These are phyloP conservation scores for Chromis chromis DNA, from an alignment of 2,797 vertebrate species.

Conservation along the genomic window DNA sequence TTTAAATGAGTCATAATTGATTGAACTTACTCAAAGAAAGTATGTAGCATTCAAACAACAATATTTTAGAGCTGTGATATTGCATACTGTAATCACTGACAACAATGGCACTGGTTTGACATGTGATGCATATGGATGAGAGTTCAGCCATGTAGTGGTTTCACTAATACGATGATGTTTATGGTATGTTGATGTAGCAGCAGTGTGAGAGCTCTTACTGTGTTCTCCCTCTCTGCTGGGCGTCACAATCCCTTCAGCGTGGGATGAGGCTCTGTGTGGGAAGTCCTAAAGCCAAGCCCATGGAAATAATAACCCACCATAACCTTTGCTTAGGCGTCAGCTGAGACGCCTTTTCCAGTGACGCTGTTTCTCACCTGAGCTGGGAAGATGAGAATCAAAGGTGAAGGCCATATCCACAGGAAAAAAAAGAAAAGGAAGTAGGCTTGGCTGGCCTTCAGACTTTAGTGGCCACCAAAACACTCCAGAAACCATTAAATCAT, in stretches of 20 bases:
- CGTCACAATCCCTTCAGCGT: constrained; percentile 34
- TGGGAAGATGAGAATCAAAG: constrained; percentile 5
- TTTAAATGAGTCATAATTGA: too few species aligned
- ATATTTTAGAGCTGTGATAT: too few species aligned
- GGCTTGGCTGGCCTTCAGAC: too few species aligned
- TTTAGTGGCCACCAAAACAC: too few species aligned
- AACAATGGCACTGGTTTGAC: too few species aligned
- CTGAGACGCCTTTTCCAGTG: constrained; percentile 18
- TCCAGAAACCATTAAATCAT: too few species aligned
- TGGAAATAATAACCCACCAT: constrained; percentile 68
- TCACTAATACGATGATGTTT: background rate
- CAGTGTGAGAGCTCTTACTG: constrained; percentile 16
- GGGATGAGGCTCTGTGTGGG: constrained; percentile 41
- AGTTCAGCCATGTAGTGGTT: too few species aligned
- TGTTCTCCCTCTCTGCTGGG: background rate
- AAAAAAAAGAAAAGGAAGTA: background rate
- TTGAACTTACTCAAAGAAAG: too few species aligned
- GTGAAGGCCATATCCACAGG: constrained; percentile 14
- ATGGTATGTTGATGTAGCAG: background rate
- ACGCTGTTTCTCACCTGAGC: constrained; percentile 38
- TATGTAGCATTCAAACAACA: too few species aligned
- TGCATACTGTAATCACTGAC: too few species aligned
- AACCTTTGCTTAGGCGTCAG: constrained; percentile 65
- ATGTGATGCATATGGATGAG: too few species aligned
- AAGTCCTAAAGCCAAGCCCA: constrained; percentile 32